phyloP scores from a whole-genome alignment of 2,888 invertebrate species.

The Plagodis pulveraria region DNA sequence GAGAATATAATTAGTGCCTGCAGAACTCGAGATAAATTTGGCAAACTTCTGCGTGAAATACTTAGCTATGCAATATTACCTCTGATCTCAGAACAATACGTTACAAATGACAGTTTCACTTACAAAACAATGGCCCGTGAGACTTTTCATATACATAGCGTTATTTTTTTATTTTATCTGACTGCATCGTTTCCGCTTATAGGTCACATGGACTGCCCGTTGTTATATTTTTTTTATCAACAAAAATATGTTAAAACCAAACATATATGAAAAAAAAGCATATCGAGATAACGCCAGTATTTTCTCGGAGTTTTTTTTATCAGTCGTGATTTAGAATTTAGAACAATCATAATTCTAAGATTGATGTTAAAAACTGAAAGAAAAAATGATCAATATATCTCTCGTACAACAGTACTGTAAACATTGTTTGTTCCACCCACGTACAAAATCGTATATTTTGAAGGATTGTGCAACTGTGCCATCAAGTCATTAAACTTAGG shows the following conservation, averaged over 20 bases:
- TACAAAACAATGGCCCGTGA: conserved; percentile 33
- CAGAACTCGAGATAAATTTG: too few relatives aligned
- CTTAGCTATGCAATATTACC: not conserved
- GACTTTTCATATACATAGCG: conserved; percentile 31
- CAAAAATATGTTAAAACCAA: too few relatives aligned
- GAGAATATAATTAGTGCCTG: too few relatives aligned
- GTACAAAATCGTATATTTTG: conserved; percentile 14
- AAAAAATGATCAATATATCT: conserved; percentile 2
- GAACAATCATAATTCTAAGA: not conserved
- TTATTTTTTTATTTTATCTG: conserved; percentile 29
- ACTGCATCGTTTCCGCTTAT: conserved; percentile 5
- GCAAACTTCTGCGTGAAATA: too few relatives aligned
- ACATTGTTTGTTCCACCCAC: conserved; percentile 21
- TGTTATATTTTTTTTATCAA: too few relatives aligned
- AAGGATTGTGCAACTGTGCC: conserved; percentile 39
- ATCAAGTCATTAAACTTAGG: conserved; percentile 47
- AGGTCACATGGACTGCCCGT: too few relatives aligned
- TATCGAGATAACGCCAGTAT: too few relatives aligned
- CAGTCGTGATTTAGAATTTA: too few relatives aligned
- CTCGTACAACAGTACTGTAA: conserved; percentile 5
- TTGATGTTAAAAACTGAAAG: conserved; percentile 1
- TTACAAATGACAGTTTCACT: conserved; percentile 30
- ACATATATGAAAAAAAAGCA: too few relatives aligned
- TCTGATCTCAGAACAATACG: conserved; percentile 24
- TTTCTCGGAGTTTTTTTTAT: too few relatives aligned